phyloP scores from a whole-genome alignment of 2,113 vertebrate genomes.

The Echinops telfairi region DNA sequence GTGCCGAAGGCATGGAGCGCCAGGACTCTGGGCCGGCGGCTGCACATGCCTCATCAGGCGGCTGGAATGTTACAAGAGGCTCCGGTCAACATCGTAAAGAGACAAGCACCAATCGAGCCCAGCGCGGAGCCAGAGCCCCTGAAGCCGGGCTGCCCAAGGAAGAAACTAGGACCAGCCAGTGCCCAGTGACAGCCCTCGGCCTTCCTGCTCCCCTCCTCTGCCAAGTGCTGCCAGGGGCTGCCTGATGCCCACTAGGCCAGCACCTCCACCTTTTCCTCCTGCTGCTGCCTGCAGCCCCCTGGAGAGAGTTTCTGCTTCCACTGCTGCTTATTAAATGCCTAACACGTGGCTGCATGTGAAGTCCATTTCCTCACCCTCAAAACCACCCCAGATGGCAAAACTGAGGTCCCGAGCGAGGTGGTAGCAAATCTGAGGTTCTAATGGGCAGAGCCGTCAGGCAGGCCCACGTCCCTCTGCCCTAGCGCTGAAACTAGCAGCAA shows the following conservation, averaged over 20 bases:
- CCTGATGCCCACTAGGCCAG: constrained; percentile 1
- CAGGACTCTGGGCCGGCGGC: neutral
- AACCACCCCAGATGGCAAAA: neutral
- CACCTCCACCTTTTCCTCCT: constrained; percentile 3
- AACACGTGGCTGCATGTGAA: neutral
- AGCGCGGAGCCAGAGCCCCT: neutral
- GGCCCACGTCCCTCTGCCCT: neutral
- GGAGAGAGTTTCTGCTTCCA: constrained; percentile 3
- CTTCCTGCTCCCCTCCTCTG: too few relatives aligned
- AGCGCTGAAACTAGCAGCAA: neutral
- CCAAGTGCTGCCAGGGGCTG: neutral
- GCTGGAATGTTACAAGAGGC: constrained; percentile 73
- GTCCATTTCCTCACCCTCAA: neutral
- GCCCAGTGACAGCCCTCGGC: neutral
- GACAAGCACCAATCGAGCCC: constrained; percentile 61
- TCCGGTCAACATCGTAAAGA: constrained; percentile 66
- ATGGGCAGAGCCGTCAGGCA: neutral
- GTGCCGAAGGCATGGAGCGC: constrained; percentile 47
- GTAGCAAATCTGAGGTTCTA: neutral
- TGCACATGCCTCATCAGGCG: constrained; percentile 61
- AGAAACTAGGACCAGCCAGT: neutral
- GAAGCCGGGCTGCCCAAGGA: neutral
- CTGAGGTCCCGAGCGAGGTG: neutral
- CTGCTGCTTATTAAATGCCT: constrained; percentile 16
- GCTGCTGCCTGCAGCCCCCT: neutral